Evolutionary conservation across 1,140 invertebrate species (phyloP).

Genomic region (Oedothorax gibbosus): DNA sequence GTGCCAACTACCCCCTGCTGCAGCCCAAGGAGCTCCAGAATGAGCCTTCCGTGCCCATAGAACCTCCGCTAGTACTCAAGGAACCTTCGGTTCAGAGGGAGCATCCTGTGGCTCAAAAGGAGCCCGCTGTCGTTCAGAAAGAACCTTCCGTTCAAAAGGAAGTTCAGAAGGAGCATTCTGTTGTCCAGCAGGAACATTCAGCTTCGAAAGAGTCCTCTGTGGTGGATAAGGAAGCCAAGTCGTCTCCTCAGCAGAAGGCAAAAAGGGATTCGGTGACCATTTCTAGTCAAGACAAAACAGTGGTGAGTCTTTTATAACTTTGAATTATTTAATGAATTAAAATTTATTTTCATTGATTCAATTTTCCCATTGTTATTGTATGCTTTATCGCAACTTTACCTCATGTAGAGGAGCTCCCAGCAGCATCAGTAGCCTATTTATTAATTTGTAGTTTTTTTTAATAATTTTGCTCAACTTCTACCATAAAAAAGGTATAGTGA

Average conservation of each 20-base stretch:
- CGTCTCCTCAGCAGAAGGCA: not conserved
- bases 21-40: too few species aligned
- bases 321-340: not conserved
- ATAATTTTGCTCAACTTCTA: too few species aligned
- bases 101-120: not conserved
- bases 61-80: not conserved
- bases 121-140: not conserved
- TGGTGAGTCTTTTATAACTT: conserved; percentile 3
- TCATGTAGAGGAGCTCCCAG: too few species aligned
- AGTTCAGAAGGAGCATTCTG: too few species aligned
- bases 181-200: too few species aligned
- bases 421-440: too few species aligned
- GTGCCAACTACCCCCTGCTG: conserved; percentile 69
- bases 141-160: too few species aligned
- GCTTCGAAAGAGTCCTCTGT: not conserved
- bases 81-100: not conserved
- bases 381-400: too few species aligned
- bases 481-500: too few species aligned
- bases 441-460: too few species aligned
- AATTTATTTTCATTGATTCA: not conserved
- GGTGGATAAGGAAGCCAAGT: not conserved
- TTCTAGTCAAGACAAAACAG: not conserved
- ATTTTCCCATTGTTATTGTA: not conserved
- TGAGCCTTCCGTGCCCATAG: too few species aligned
- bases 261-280: not conserved